phyloP scores from a whole-genome alignment of 2,888 invertebrate genomes.

The Nineta flava region DNA sequence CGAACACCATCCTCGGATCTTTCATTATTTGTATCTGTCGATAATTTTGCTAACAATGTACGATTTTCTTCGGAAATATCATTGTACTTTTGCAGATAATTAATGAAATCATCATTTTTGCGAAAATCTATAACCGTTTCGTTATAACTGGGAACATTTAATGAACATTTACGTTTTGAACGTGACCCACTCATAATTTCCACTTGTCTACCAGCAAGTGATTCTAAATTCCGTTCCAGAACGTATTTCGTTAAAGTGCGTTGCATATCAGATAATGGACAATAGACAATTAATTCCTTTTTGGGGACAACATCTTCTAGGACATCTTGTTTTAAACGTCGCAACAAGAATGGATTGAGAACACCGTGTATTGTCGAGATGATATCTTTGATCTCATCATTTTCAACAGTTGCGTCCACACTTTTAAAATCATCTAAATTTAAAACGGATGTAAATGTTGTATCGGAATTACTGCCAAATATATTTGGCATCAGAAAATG shows the following conservation, averaged over 20 bases:
- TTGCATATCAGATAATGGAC: conserved; percentile 42
- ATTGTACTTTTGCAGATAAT: conserved; percentile 9
- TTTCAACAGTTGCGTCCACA: conserved; percentile 22
- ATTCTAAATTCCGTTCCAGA: conserved; percentile 28
- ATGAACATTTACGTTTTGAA: conserved; percentile 22
- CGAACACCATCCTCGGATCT: not conserved
- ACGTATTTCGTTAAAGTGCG: conserved; percentile 36
- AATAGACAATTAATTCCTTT: conserved; percentile 47
- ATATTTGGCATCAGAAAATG: conserved; percentile 54
- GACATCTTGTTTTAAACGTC: conserved; percentile 49
- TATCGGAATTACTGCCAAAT: conserved; percentile 35
- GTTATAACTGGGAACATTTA: conserved; percentile 8
- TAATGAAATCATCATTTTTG: conserved; percentile 9
- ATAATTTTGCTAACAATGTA: conserved; percentile 8
- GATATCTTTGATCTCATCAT: conserved; percentile 37
- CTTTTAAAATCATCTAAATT: conserved; percentile 31
- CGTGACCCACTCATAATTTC: conserved; percentile 16
- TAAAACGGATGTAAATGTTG: conserved; percentile 50
- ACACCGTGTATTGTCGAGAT: conserved; percentile 42
- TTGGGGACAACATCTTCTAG: conserved; percentile 44
- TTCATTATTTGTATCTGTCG: conserved; percentile 8
- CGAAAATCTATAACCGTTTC: too few species aligned
- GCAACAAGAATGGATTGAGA: conserved; percentile 48
- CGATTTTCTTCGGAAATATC: not conserved
- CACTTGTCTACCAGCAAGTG: conserved; percentile 1